Percentiles rank a stretch among this genome's conserved stretches.
phyloP scores from a whole-genome alignment of 2,113 vertebrate genomes.

The Myrmecobius fasciatus region DNA sequence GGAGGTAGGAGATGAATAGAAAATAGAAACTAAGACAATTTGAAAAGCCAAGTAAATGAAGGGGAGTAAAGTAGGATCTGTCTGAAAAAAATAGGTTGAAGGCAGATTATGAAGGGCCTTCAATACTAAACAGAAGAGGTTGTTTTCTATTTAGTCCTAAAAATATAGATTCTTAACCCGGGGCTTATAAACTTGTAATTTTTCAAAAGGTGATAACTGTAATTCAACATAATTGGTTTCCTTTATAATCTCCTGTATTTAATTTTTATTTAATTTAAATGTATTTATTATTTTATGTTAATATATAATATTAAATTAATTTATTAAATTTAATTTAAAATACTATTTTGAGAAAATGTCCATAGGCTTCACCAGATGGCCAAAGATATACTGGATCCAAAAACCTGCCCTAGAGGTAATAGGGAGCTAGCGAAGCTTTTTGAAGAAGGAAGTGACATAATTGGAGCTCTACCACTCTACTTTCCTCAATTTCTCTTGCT shows the following conservation, averaged over 20 bases:
- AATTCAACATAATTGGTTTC: neutral
- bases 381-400: neutral
- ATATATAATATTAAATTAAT: too few relatives aligned
- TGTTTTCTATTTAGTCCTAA: neutral
- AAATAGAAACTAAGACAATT: neutral
- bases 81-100: neutral
- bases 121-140: neutral
- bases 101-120: neutral
- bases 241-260: neutral
- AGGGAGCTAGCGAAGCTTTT: neutral
- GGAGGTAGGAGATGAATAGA: neutral
- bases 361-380: neutral
- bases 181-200: neutral
- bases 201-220: neutral
- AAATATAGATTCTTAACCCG: neutral
- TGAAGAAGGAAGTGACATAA: neutral
- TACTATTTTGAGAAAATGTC: neutral
- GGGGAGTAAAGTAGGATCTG: neutral
- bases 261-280: neutral
- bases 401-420: neutral
- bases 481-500: neutral
- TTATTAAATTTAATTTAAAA: neutral
- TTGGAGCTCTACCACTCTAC: neutral
- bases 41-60: neutral
- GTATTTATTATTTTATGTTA: too few relatives aligned